A percentile compares a stretch with the other conserved stretches of the same genome.
Evolutionary conservation across 2,113 vertebrate genomes (phyloP).

Genomic region (Melierax canorus): DNA sequence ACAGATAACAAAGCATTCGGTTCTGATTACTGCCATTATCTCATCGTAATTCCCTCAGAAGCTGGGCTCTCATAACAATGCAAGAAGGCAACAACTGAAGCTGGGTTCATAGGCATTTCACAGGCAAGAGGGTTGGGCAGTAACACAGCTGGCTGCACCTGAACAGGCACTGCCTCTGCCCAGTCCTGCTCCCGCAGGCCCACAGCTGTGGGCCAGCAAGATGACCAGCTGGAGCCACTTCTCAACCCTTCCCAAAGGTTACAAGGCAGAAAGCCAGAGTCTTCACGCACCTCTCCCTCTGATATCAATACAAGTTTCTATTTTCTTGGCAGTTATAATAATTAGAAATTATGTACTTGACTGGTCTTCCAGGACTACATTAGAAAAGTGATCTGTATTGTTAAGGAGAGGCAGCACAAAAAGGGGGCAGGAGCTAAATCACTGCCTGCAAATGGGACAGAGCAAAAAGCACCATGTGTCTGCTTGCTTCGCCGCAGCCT

Average conservation of each 20-base stretch:
- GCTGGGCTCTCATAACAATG: rapidly evolving
- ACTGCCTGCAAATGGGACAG: neutral
- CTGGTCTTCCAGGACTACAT: neutral
- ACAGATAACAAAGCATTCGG: rapidly evolving
- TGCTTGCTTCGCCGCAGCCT: neutral
- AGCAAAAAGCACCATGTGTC: neutral
- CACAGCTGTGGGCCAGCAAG: neutral
- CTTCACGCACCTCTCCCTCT: neutral
- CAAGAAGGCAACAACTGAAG: neutral
- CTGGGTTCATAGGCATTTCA: neutral
- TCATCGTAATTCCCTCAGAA: neutral
- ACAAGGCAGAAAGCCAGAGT: neutral
- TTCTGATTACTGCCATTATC: neutral
- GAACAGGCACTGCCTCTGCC: neutral
- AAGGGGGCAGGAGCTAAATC: neutral
- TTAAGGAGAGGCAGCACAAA: neutral
- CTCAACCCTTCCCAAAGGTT: neutral
- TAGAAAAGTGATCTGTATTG: neutral
- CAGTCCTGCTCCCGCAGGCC: neutral
- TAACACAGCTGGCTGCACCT: neutral
- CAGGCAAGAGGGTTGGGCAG: neutral
- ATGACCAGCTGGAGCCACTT: neutral
- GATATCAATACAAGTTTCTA: neutral
- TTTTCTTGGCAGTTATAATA: neutral
- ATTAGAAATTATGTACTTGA: neutral